Base-by-base conservation (phyloP, 2,797 vertebrate genomes). In the Pteropus rufus region DNA sequence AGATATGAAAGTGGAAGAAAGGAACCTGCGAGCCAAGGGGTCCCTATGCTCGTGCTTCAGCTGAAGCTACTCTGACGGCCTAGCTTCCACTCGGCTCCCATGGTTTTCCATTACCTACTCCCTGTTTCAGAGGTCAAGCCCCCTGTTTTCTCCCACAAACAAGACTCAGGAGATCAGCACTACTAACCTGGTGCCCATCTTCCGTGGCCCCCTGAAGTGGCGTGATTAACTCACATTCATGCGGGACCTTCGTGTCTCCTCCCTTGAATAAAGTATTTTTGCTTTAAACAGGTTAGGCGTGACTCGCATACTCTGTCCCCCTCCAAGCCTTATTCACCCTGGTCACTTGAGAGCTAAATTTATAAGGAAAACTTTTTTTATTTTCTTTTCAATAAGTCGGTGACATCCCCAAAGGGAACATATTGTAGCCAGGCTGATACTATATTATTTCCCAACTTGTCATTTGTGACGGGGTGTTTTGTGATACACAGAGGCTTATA, bases 191-290 rank as follows among this genome's bases (percentile, higher is more conserved):
- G 23, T 29, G 5, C 41, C 56, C 77, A 7, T 3, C 19, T 26
- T 0, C 39, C 64, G 8, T 0, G 3, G 2, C 36, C 29, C 16
- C 56, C 49, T 10, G 1, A 62, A 62, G 46, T 4, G 1, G 9
- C 24, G 19, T 0, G 0, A 26, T 44, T 29, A 6, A 24, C 46
- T 76, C 5, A 10, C 0, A 1, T 26, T 49, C 54, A 7, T 16
- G 9, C 0, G 0, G 26, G 9, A 18, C 36, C 41, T 76, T 41
- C 16, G 1, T 24, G 26, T 41, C 11, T 73, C 62, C 9, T 18
- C 5, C 29, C 2, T 14, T 10, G 26, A 39, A 52, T 46, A 46
- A n/a, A 82, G 10, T 23, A 21, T 5, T 41, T 93, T 81, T 84
- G 31, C n/a, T 72, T 46, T 65, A 46, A 77, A 65, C 39, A 65